These are phyloP conservation scores for Vanessa cardui DNA, from an alignment of 2,888 invertebrate genomes.

Conservation along the genomic window DNA sequence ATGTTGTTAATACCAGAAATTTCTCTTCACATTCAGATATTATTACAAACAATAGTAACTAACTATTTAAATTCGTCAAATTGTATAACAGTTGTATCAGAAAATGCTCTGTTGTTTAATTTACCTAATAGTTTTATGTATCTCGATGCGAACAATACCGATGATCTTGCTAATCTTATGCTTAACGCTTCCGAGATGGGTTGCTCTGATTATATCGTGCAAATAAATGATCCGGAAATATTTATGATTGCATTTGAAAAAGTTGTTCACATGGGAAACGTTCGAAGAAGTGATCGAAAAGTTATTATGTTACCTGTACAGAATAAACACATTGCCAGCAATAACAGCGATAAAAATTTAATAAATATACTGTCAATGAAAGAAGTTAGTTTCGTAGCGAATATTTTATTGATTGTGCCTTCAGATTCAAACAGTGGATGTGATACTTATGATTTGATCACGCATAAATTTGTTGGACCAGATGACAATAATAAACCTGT, in stretches of 20 bases:
- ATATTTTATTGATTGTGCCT: slow-evolving; percentile 59
- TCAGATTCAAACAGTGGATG: slow-evolving; percentile 45
- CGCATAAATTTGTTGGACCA: slow-evolving; percentile 71
- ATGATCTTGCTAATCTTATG: slow-evolving; percentile 51
- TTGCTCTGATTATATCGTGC: slow-evolving; percentile 75
- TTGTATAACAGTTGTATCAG: slow-evolving; percentile 65
- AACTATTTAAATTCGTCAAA: slow-evolving; percentile 59
- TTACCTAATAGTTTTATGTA: slow-evolving; percentile 50
- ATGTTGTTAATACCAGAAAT: slow-evolving; percentile 23
- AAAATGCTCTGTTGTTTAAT: slow-evolving; percentile 50
- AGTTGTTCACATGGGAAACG: slow-evolving; percentile 60
- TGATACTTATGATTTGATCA: slow-evolving; percentile 59
- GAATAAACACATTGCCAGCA: slow-evolving; percentile 34
- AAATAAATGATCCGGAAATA: slow-evolving; percentile 57
- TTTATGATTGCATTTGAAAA: slow-evolving; percentile 70
- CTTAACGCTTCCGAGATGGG: slow-evolving; percentile 67
- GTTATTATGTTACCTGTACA: slow-evolving; percentile 64
- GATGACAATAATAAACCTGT: slow-evolving; percentile 50
- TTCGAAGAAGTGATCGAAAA: slow-evolving; percentile 73
- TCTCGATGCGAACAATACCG: slow-evolving; percentile 49
- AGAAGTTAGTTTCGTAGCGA: slow-evolving; percentile 61
- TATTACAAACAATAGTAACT: slow-evolving; percentile 59
- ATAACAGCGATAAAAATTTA: slow-evolving; percentile 39
- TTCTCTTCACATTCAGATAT: slow-evolving; percentile 56
- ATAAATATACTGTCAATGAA: slow-evolving; percentile 57